Conservation (phyloP, 2,113 vertebrate genomes). For the Erpornis zantholeuca region DNA sequence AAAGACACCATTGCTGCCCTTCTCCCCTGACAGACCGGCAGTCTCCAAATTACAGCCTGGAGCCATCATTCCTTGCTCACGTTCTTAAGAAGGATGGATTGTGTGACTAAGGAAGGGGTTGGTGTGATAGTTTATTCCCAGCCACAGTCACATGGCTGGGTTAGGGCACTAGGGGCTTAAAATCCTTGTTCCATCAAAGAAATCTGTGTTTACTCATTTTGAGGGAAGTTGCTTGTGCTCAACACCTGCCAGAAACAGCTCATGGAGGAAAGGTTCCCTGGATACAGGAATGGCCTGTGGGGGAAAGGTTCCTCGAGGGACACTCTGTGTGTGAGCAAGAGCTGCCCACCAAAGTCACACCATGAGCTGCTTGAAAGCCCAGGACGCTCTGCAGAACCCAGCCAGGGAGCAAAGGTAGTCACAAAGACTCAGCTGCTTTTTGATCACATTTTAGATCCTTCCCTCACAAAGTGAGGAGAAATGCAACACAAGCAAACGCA, state of each 20-base stretch:
- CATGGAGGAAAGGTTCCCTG: neutral
- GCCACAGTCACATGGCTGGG: too few species aligned
- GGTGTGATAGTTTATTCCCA: neutral
- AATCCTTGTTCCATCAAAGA: neutral
- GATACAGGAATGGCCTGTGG: rapidly evolving
- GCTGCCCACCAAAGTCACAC: neutral
- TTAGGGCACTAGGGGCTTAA: neutral
- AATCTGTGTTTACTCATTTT: neutral
- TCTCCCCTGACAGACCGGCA: neutral
- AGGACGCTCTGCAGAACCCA: neutral
- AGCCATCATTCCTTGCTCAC: neutral
- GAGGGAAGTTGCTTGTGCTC: neutral
- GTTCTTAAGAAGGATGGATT: neutral
- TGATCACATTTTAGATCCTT: neutral
- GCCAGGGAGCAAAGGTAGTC: neutral
- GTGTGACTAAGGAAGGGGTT: neutral
- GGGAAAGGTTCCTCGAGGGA: neutral
- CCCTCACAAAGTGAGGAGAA: neutral
- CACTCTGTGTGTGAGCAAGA: neutral
- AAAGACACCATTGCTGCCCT: neutral
- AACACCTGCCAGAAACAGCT: neutral
- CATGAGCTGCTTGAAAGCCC: neutral
- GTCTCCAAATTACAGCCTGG: neutral
- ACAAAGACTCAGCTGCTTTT: neutral
- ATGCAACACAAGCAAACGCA: neutral